Base-by-base conservation (phyloP, 2,888 invertebrate genomes). In the Suillia variegata region DNA sequence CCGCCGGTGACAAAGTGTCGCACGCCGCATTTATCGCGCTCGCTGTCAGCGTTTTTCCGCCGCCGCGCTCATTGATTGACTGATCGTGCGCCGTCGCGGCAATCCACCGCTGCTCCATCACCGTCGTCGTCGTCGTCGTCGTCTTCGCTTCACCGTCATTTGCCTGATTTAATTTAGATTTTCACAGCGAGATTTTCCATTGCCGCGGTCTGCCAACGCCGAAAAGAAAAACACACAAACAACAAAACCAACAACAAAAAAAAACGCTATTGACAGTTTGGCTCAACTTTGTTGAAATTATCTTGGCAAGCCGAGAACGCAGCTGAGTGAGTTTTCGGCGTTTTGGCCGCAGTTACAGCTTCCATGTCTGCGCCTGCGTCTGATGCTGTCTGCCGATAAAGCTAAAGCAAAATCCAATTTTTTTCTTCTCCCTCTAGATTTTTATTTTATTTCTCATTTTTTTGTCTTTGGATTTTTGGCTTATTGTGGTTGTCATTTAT, bases 121-220 rank as follows among this genome's bases (percentile, higher is more conserved):
- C n/a, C n/a, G n/a, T n/a, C n/a, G n/a, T n/a, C n/a, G n/a, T n/a
- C n/a, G n/a, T n/a, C n/a, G n/a, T n/a, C n/a, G n/a, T n/a, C n/a
- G n/a, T n/a, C n/a, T n/a, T n/a, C n/a, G n/a, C n/a, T n/a, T n/a
- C n/a, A n/a, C n/a, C n/a, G n/a, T n/a, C 38, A 38, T n/a, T 45
- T 45, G 45, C 17, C 45, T 45, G 45, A 45, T 45, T 45, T 45
- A 45, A 45, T 45, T 45, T 45, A 45, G 45, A 45, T 45, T 45
- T 38, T 45, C 45, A 18, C n/a, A n/a, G 17, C 45, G 4, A 45
- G 45, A 45, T 45, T 45, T 45, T 45, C 38, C 38, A n/a, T 26
- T 26, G 26, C 26, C 45, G 4, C 17, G 45, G 18, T 45, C 18
- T 45, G 17, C 38, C 38, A n/a, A 6, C 10, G 26, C 26, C 26